phyloP scores from a whole-genome alignment of 2,888 invertebrate species.

The Apantesis nais region DNA sequence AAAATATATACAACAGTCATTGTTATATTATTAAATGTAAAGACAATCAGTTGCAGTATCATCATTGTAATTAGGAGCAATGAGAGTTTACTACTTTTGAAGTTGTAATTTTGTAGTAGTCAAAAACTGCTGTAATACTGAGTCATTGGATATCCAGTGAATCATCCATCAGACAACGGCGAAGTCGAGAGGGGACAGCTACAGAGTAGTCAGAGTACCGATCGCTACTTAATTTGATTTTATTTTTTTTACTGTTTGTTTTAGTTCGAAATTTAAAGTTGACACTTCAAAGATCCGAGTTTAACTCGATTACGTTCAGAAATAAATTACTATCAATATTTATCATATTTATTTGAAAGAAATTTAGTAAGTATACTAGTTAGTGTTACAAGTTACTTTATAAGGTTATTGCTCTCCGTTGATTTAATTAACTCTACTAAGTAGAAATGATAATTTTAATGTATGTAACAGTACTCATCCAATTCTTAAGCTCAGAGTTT shows the following conservation, averaged over 20 bases:
- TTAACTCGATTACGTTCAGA: background rate
- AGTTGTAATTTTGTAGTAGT: background rate
- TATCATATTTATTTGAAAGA: background rate
- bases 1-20: background rate
- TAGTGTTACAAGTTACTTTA: background rate
- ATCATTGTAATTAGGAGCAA: background rate
- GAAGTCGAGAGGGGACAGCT: background rate
- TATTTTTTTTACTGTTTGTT: conserved; percentile 23
- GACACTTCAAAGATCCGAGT: conserved; percentile 29
- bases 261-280: conserved; percentile 48
- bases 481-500: background rate
- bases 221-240: background rate
- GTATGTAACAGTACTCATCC: background rate
- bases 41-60: background rate
- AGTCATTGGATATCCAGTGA: background rate
- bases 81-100: background rate
- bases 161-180: background rate
- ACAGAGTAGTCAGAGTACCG: background rate
- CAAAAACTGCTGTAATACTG: background rate
- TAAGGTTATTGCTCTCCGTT: background rate
- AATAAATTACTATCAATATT: background rate
- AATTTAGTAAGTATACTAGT: background rate
- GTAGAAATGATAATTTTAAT: background rate
- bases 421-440: conserved; percentile 1
- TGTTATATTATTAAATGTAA: background rate